A percentile compares a stretch with the other conserved stretches of the same genome.
phyloP scores from a whole-genome alignment of 1,140 invertebrate species.

The Drosophila arawakana region DNA sequence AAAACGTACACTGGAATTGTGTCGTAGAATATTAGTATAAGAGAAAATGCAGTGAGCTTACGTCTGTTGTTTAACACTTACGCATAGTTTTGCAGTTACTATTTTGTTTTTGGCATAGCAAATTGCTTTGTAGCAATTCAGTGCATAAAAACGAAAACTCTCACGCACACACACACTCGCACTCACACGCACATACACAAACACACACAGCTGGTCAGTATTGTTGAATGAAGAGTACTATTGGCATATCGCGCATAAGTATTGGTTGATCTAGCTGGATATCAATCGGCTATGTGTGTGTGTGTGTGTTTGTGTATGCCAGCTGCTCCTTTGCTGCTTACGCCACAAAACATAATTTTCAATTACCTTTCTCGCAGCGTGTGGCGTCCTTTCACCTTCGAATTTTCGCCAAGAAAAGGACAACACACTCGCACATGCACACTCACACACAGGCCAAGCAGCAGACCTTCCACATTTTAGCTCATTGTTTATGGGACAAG shows the following conservation, averaged over 20 bases:
- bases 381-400: constrained; percentile 75
- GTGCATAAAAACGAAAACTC: neutral
- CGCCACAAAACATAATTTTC: constrained; percentile 82
- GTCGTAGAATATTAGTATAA: too few relatives aligned
- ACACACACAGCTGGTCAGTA: constrained; percentile 14
- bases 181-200: neutral
- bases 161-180: neutral
- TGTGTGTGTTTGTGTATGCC: constrained; percentile 38
- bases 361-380: constrained; percentile 82
- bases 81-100: too few relatives aligned
- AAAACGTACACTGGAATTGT: too few relatives aligned
- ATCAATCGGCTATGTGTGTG: neutral
- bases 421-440: constrained; percentile 51
- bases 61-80: too few relatives aligned
- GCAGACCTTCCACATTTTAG: constrained; percentile 62
- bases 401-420: constrained; percentile 77
- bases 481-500: constrained; percentile 78
- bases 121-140: constrained; percentile 5
- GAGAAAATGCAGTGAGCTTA: too few relatives aligned
- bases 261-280: constrained; percentile 8
- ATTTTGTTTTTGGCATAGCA: too few relatives aligned
- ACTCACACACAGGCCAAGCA: neutral
- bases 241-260: neutral
- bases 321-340: constrained; percentile 65
- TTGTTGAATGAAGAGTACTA: neutral